Evolutionary conservation across 2,113 vertebrate genomes (phyloP), one percentile per base, ranked within the genome.

Genomic region (Edolisoma coerulescens): DNA sequence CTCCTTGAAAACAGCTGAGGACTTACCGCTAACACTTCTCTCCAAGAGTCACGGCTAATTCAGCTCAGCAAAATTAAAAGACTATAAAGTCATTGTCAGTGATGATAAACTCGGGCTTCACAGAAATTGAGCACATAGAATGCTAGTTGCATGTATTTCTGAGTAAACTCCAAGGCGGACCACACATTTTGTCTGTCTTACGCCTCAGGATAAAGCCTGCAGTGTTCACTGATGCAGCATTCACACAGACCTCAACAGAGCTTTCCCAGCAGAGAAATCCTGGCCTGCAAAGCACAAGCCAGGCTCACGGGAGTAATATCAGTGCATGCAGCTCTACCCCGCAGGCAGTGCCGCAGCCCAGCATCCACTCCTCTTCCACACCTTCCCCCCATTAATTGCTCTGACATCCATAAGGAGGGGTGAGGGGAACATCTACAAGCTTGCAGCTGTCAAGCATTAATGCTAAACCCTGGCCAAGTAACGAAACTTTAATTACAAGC

Each of bases 401-500:
- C 74, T 91, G 84, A 89, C 76, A 92, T 52, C 93, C 90, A 33
- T 21, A 90, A 74, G 69, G 30, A 28, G 39, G 49, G 37, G 7
- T 20, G 32, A 52, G 45, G 63, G 84, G 35, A 71, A 47, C 41
- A 88, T 73, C 76, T 44, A 57, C 33, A n/a, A 23, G 44, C 57
- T 33, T 37, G 82, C 70, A 90, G 96, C 94, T 97, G 97, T 95
- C 95, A 92, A 91, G 89, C 71, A 69, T 64, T 86, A 82, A 82
- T 52, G 93, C 93, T 81, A 91, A 97, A 96, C 24, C 79, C 83
- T 18, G 83, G 65, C 85, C 77, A 93, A 97, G 85, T 42, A 89
- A 60, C 33, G 0, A 67, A 95, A 95, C 68, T 82, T 89, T 95
- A 97, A 98, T 96, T 95, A 97, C 47, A 93, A 78, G 86, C 71